phyloP scores from a whole-genome alignment of 2,888 invertebrate genomes.

The Chymomyza caudatula region DNA sequence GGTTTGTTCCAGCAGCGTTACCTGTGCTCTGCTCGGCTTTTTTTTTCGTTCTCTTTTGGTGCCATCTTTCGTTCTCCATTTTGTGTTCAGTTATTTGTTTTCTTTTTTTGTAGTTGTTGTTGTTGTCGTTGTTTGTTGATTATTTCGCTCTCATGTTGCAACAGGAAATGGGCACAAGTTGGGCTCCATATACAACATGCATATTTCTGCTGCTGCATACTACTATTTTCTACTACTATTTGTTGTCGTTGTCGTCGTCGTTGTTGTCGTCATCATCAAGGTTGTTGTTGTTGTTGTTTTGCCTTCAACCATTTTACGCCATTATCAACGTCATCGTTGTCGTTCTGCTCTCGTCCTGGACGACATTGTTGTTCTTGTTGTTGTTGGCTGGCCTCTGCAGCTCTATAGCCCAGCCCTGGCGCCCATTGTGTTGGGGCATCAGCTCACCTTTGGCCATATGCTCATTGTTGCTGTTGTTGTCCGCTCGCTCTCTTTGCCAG shows the following conservation, averaged over 20 bases:
- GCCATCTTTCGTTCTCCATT: neutral
- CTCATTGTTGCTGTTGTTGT: slow-evolving; percentile 24
- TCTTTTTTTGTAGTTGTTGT: neutral
- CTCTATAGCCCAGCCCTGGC: neutral
- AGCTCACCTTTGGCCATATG: neutral
- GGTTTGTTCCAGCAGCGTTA: slow-evolving; percentile 26
- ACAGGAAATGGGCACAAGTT: neutral
- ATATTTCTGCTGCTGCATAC: neutral
- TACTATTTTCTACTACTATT: neutral
- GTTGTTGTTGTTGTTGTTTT: slow-evolving; percentile 11
- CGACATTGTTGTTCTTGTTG: neutral
- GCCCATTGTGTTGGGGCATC: neutral
- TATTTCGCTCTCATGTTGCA: neutral
- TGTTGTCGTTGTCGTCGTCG: neutral
- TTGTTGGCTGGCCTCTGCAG: neutral
- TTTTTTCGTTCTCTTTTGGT: neutral
- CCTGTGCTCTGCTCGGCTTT: neutral
- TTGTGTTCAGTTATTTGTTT: neutral
- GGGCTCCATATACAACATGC: neutral
- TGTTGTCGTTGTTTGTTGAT: neutral
- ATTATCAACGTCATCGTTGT: slow-evolving; percentile 65
- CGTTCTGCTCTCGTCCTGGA: slow-evolving; percentile 15
- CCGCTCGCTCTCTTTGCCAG: slow-evolving; percentile 19
- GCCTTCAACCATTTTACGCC: slow-evolving; percentile 62
- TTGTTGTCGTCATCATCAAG: neutral